Evolutionary conservation across 2,888 invertebrate genomes (phyloP), one percentile per base, ranked within the genome.

Genomic region (Spilosoma lubricipeda): DNA sequence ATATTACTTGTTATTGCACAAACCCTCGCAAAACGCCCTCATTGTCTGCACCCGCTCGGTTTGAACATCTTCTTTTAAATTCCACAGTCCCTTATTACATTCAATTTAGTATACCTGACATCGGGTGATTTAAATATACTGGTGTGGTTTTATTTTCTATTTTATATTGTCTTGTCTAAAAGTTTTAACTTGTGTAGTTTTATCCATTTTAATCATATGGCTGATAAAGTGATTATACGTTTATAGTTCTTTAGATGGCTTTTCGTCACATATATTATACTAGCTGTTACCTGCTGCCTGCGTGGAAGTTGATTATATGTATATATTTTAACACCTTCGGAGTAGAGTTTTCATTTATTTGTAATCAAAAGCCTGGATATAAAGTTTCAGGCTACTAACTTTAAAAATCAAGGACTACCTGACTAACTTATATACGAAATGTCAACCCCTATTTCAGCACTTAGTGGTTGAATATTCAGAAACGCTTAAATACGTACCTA

Each of bases 1-100:
- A 73, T 83, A 71, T 79, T 75, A 70, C 45, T 64, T 77, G 75
- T 85, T 82, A 85, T 80, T 81, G 77, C 83, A 70, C 42, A 18
- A 69, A 9, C 69, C 71, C 68, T 73, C 59, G 52, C 59, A 39
- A 30, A 42, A 33, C 63, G 13, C 68, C 42, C 56, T 42, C 45
- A 39, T 67, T 71, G 69, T 70, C 56, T 66, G 65, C 69, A 73
- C 48, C 64, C 68, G 64, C 67, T 27, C 71, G 23, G 56, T 67
- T 71, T 63, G 36, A 45, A 74, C 48, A 20, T 70, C 63, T 59
- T 67, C 48, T 74, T 67, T 52, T 70, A 67, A 74, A 67, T 70
- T 36, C 64, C 27, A 52, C 64, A n/a, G 15, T 52, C 48, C 27
- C 52, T 73, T 64, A 69, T 73, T 65, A 73, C 23, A 67, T 64